phyloP scores from a whole-genome alignment of 2,888 invertebrate genomes.

The Cephus sareptanus region DNA sequence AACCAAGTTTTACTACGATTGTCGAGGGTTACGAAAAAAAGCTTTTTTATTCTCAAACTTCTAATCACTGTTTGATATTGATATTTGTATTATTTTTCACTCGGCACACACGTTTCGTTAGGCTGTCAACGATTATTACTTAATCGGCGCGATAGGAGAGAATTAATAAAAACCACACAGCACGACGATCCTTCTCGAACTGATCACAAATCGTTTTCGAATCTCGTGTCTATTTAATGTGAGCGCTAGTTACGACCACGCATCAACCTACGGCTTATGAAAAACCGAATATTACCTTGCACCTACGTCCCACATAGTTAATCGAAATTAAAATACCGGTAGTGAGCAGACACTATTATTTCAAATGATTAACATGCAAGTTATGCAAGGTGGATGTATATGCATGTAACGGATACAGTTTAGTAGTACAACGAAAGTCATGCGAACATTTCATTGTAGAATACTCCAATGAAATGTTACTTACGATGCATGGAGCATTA shows the following conservation, averaged over 20 bases:
- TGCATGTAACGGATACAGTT: constrained; percentile 10
- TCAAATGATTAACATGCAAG: background rate
- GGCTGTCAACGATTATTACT: background rate
- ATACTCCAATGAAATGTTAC: background rate
- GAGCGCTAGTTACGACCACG: background rate
- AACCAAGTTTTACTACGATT: background rate
- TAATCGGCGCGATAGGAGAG: background rate
- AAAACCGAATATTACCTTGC: constrained; percentile 11
- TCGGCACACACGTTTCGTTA: background rate
- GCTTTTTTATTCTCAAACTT: background rate
- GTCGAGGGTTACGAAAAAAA: background rate
- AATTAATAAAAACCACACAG: background rate
- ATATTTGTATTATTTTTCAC: background rate
- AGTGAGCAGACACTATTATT: background rate
- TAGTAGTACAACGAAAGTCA: background rate
- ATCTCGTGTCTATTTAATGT: background rate
- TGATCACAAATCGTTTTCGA: background rate
- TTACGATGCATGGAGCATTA: constrained; percentile 30
- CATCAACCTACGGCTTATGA: background rate
- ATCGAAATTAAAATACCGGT: background rate
- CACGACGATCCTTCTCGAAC: background rate
- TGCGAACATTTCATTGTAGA: background rate
- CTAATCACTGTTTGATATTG: too few species aligned
- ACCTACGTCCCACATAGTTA: constrained; percentile 11
- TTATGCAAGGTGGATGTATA: background rate